A percentile compares a stretch with the other conserved stretches of the same genome.
Evolutionary conservation across 2,888 invertebrate species (phyloP).

Genomic region (Ferrisia virgata): DNA sequence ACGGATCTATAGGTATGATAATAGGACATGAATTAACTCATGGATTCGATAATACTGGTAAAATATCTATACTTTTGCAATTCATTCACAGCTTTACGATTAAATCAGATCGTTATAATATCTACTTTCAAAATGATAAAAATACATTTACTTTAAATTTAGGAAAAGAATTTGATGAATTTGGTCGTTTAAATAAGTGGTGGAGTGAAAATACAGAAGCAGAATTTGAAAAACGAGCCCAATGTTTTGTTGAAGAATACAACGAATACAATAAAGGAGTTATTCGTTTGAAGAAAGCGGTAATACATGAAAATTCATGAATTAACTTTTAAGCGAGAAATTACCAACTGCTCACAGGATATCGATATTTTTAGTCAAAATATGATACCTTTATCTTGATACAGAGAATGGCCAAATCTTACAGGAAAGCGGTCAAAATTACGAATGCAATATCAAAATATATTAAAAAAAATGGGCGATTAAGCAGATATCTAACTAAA

Average conservation of each 20-base stretch:
- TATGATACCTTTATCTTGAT: no score
- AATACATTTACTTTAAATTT: conserved; percentile 48
- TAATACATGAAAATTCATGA: conserved; percentile 53
- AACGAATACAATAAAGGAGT: conserved; percentile 64
- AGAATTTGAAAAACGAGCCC: conserved; percentile 66
- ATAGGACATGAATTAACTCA: conserved; percentile 83
- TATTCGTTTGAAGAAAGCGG: conserved; percentile 51
- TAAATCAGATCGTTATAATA: no score
- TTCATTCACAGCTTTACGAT: no score
- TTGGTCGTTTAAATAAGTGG: conserved; percentile 76
- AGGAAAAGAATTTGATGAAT: conserved; percentile 80
- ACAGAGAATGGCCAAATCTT: no score
- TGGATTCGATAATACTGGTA: conserved; percentile 73
- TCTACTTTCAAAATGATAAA: not conserved
- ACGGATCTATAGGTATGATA: conserved; percentile 76
- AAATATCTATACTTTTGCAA: conserved; percentile 43
- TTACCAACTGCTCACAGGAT: not conserved
- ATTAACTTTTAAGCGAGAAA: not conserved
- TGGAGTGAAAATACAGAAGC: conserved; percentile 68
- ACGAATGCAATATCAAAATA: no score
- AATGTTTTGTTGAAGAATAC: conserved; percentile 72
- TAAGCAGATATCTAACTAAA: no score
- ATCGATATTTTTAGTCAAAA: no score
- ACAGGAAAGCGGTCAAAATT: no score
- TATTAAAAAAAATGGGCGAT: no score